A percentile compares a stretch with the other conserved stretches of the same genome.
These are phyloP conservation scores for Mormyrus proboscirostris DNA, from an alignment of 2,797 vertebrate species.

Conservation along the genomic window DNA sequence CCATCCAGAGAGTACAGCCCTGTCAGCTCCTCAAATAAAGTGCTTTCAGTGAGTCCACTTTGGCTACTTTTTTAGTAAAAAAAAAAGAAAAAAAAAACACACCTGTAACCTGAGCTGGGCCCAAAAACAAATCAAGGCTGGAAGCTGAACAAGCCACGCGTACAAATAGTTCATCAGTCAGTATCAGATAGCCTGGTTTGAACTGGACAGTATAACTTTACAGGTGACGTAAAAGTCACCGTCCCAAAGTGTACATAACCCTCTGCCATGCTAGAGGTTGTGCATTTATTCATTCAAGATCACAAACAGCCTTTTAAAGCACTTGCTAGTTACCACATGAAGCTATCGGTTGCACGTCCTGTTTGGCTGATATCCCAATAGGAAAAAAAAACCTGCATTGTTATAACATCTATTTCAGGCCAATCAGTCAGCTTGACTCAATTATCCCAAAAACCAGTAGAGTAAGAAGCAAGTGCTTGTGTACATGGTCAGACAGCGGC, in stretches of 20 bases:
- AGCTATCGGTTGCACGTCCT: not conserved
- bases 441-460: not conserved
- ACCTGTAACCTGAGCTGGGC: constrained; percentile 46
- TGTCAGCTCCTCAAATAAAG: constrained; percentile 56
- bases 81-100: constrained; percentile 24
- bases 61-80: constrained; percentile 17
- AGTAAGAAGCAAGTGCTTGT: constrained; percentile 46
- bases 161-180: constrained; percentile 39
- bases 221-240: not conserved
- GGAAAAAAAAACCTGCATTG: not conserved
- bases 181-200: not conserved
- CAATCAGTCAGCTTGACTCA: not conserved
- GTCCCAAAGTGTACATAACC: not conserved
- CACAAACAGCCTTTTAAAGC: not conserved
- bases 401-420: not conserved
- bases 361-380: not conserved
- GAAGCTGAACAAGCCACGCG: constrained; percentile 31
- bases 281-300: not conserved
- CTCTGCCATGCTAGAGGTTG: not conserved
- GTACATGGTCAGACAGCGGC: constrained; percentile 29
- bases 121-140: constrained; percentile 33
- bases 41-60: constrained; percentile 51
- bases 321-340: not conserved
- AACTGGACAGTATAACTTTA: constrained; percentile 2
- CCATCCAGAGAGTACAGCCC: constrained; percentile 22